Base-by-base conservation (phyloP, 2,797 vertebrate genomes). In the Pipistrellus nathusii region DNA sequence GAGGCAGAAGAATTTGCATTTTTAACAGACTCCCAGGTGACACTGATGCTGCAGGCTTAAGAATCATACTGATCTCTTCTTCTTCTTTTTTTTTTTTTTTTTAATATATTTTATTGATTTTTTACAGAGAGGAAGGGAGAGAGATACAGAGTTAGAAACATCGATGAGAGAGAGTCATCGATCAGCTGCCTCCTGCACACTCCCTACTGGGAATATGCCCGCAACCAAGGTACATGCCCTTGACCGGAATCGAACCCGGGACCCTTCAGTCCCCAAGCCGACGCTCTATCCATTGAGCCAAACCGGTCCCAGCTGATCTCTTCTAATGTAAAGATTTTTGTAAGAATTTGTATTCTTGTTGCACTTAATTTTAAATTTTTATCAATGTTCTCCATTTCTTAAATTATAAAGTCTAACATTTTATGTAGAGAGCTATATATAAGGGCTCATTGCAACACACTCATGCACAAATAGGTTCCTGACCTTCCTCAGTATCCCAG, bases 331-430 rank as follows among this genome's bases (percentile, higher is more conserved):
- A 91, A 35, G 30, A 20, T 78, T 78, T 46, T 46, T 44, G 14
- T 35, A 32, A 55, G 75, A n/a, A n/a, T 21, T 25, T 32, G 18
- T 57, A 41, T 69, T 48, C 69, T 81, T 53, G 88, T 80, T 71
- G 71, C 32, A 77, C 25, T 91, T 57, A 64, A 38, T 90, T 94
- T 85, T 12, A 73, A 69, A 41, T 17, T 83, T 73, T 59, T 57
- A 64, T 82, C 41, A 59, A 17, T n/a, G 51, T 53, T 73, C 23
- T 78, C 7, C 32, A 75, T 83, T 72, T 88, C 35, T 18, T 76
- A 71, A 84, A 14, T 85, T 35, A 59, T 64, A 55, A 92, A 92
- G 23, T 90, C 25, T 69, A 21, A 71, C 38, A 38, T 41, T 86
- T 44, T 64, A 75, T 69, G 53, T 53, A 27, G 23, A 78, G 84